These are phyloP conservation scores for Drosophila birchii DNA, from an alignment of 2,888 invertebrate genomes.

Conservation along the genomic window DNA sequence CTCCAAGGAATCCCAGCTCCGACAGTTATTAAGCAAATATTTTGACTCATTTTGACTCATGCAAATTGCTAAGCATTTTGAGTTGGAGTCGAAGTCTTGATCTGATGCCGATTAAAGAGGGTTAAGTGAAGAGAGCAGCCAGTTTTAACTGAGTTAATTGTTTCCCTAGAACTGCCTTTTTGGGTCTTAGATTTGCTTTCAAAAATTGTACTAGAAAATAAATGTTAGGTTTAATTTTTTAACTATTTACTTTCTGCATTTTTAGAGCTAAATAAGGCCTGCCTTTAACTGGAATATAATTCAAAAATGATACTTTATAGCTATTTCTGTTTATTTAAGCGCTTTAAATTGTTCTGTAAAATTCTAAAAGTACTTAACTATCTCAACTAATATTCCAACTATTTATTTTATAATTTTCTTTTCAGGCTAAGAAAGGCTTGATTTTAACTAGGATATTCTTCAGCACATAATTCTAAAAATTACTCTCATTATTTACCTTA, in stretches of 20 bases:
- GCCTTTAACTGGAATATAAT: no score
- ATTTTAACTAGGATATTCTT: background rate
- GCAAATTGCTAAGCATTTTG: conserved; percentile 34
- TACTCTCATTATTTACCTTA: background rate
- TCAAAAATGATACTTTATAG: no score
- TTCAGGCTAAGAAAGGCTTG: background rate
- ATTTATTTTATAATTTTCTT: background rate
- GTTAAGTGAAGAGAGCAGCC: conserved; percentile 4
- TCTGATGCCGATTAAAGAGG: conserved; percentile 22
- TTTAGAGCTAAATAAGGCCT: no score
- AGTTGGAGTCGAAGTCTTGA: conserved; percentile 1
- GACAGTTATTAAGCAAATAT: conserved; percentile 71
- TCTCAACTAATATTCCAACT: background rate
- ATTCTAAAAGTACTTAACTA: background rate
- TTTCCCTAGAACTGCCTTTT: background rate
- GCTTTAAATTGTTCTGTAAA: background rate
- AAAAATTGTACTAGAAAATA: no score
- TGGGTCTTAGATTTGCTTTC: background rate
- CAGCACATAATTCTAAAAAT: background rate
- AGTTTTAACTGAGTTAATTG: no score
- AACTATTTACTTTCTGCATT: no score
- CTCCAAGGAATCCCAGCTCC: conserved; percentile 10
- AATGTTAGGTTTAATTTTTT: background rate
- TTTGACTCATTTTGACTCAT: conserved; percentile 76
- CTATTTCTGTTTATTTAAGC: background rate